A percentile compares a stretch with the other conserved stretches of the same genome.
Conservation (phyloP, 2,113 vertebrate species). For the Sceloporus undulatus region DNA sequence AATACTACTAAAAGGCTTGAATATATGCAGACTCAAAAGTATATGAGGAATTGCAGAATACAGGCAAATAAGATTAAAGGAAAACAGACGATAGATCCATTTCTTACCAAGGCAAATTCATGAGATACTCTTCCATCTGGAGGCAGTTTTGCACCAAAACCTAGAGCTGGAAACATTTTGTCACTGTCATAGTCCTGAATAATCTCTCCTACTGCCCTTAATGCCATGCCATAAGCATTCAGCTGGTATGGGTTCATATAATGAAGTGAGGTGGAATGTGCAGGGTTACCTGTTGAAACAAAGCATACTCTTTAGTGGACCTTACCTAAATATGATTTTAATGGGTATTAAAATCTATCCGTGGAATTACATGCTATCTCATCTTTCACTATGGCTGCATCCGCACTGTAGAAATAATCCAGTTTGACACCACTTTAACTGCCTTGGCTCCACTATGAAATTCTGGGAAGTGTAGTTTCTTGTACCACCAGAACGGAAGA, state of each 20-base stretch:
- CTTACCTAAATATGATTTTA: not conserved
- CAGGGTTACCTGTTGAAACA: conserved; percentile 90
- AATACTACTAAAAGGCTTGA: not conserved
- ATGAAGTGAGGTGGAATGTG: conserved; percentile 96
- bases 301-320: conserved; percentile 35
- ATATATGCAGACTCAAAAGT: not conserved
- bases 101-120: conserved; percentile 95
- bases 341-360: not conserved
- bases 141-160: conserved; percentile 96
- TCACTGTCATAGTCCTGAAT: conserved; percentile 99
- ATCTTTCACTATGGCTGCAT: not conserved
- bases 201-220: conserved; percentile 96
- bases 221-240: conserved; percentile 95
- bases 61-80: not conserved
- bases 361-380: not conserved
- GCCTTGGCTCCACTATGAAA: too few relatives aligned
- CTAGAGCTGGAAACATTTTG: conserved; percentile 98
- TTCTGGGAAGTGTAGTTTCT: too few relatives aligned
- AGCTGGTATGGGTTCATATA: conserved; percentile 98
- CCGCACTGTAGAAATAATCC: too few relatives aligned
- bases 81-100: not conserved
- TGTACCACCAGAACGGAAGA: too few relatives aligned
- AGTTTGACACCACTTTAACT: too few relatives aligned
- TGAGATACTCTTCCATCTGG: conserved; percentile 96
- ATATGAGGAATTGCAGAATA: not conserved